A percentile compares a stretch with the other conserved stretches of the same genome.
These are phyloP conservation scores for Ursus arctos DNA, from an alignment of 2,113 vertebrate species.

Conservation along the genomic window DNA sequence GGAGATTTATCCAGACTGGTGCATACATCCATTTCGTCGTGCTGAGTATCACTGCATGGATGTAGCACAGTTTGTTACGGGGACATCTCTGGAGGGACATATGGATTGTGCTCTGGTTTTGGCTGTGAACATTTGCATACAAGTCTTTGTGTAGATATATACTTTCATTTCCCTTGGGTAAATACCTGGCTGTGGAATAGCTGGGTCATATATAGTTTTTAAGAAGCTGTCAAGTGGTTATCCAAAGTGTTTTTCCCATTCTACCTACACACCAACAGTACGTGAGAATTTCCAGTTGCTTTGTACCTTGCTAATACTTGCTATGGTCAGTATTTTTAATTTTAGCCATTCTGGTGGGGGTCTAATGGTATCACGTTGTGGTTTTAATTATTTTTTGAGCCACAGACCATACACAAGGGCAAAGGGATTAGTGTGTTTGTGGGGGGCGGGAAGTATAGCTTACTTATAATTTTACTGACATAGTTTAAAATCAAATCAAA, in stretches of 20 bases:
- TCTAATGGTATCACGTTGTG: neutral
- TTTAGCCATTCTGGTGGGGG: neutral
- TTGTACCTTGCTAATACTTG: neutral
- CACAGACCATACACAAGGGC: neutral
- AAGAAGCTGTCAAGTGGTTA: neutral
- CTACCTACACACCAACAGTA: neutral
- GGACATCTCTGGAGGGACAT: neutral
- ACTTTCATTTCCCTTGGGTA: conserved; percentile 3
- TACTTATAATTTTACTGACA: neutral
- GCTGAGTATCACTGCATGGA: neutral
- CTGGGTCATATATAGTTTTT: neutral
- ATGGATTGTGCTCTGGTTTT: neutral
- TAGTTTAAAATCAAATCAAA: conserved; percentile 38
- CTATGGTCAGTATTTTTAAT: neutral
- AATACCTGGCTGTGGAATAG: neutral
- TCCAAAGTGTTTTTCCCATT: neutral
- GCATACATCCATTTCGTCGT: neutral
- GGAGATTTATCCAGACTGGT: neutral
- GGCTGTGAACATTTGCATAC: neutral
- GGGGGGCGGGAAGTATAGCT: neutral
- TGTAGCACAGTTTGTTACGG: neutral
- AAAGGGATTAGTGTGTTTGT: neutral
- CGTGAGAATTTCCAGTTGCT: neutral
- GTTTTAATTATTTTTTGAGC: neutral
- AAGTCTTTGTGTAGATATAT: neutral